Percentiles rank a stretch among this genome's conserved stretches.
Evolutionary conservation across 2,888 invertebrate species (phyloP).

Genomic region (Melinaea marsaeus): DNA sequence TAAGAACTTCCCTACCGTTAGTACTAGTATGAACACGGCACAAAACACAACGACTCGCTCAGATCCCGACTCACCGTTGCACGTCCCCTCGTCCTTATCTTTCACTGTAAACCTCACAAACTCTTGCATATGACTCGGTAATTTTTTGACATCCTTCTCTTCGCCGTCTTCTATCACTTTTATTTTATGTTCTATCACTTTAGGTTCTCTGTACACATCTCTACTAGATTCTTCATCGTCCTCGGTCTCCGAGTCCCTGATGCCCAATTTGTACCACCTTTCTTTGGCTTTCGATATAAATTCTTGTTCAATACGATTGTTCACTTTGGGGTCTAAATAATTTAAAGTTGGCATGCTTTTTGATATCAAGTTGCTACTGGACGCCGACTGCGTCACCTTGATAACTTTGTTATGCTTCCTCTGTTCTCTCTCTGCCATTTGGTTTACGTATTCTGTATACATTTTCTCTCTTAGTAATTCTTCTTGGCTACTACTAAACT

Average conservation of each 20-base stretch:
- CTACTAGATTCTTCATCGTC: conserved; percentile 69
- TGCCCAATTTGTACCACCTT: conserved; percentile 82
- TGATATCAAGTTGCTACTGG: conserved; percentile 46
- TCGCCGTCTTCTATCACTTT: conserved; percentile 82
- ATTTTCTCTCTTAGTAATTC: conserved; percentile 87
- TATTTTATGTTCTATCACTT: conserved; percentile 71
- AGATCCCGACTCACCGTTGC: conserved; percentile 68
- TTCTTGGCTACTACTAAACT: conserved; percentile 81
- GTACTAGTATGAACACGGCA: conserved; percentile 70
- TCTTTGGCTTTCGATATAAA: conserved; percentile 87
- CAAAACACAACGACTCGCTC: conserved; percentile 67
- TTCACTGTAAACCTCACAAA: conserved; percentile 82
- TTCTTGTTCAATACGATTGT: conserved; percentile 82
- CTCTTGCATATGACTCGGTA: conserved; percentile 88
- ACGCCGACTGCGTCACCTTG: conserved; percentile 82
- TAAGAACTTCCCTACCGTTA: conserved; percentile 65
- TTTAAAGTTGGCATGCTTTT: conserved; percentile 63
- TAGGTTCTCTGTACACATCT: conserved; percentile 61
- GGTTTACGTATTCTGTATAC: conserved; percentile 89
- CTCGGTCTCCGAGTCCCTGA: conserved; percentile 82
- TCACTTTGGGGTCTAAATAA: conserved; percentile 59
- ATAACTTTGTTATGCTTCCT: conserved; percentile 88
- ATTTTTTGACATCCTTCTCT: conserved; percentile 79
- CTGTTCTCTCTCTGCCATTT: conserved; percentile 87
- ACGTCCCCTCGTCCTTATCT: conserved; percentile 76